Percentiles rank a stretch among this genome's conserved stretches.
Evolutionary conservation across 2,797 vertebrate species (phyloP).

Genomic region (Gymnocypris eckloni): DNA sequence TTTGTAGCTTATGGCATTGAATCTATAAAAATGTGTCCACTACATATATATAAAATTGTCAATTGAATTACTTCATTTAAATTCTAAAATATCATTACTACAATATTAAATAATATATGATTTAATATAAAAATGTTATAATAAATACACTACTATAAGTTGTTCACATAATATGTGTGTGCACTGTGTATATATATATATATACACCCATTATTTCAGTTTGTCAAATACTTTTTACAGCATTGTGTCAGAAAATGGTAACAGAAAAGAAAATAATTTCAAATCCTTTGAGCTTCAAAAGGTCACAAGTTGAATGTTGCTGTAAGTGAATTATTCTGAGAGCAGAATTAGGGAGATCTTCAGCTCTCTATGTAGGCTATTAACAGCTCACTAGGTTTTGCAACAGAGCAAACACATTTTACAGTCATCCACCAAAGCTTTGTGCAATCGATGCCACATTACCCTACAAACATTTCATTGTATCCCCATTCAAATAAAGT

Average conservation of each 20-base stretch:
- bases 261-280: conserved; percentile 65
- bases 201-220: too few relatives aligned
- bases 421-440: not conserved
- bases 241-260: not conserved
- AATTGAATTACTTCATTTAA: not conserved
- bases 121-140: not conserved
- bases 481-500: conserved; percentile 17
- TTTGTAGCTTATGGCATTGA: not conserved
- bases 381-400: not conserved
- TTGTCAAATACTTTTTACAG: not conserved
- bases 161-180: too few relatives aligned
- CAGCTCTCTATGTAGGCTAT: conserved; percentile 20
- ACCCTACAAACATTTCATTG: conserved; percentile 12
- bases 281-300: conserved; percentile 63
- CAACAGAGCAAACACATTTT: not conserved
- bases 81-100: not conserved
- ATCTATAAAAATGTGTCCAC: not conserved
- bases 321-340: conserved; percentile 49
- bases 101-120: not conserved
- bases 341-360: conserved; percentile 37
- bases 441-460: not conserved
- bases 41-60: too few relatives aligned
- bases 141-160: too few relatives aligned
- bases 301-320: conserved; percentile 63
- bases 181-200: too few relatives aligned